Conservation (phyloP, 2,888 invertebrate species). For the Hypolimnas misippus region DNA sequence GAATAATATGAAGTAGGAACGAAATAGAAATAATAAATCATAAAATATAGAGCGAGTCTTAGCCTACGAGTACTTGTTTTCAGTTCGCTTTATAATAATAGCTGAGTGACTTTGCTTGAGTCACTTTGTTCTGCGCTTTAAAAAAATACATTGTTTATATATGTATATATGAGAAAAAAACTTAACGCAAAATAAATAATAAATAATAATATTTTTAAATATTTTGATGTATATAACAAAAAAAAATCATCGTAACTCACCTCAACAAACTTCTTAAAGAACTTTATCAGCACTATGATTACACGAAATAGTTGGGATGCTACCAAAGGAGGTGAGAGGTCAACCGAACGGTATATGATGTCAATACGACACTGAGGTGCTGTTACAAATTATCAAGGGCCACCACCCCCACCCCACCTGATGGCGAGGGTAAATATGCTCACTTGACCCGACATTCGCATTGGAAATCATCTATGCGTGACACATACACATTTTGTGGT, state of each 20-base stretch:
- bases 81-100: conserved; percentile 3
- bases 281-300: too few relatives aligned
- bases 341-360: conserved; percentile 69
- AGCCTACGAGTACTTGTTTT: conserved; percentile 9
- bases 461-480: conserved; percentile 73
- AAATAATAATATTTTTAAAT: neutral
- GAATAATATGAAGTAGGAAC: conserved; percentile 50
- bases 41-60: conserved; percentile 10
- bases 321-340: conserved; percentile 64
- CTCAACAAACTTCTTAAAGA: neutral
- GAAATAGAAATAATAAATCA: conserved; percentile 38
- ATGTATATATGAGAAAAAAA: too few relatives aligned
- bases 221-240: too few relatives aligned
- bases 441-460: conserved; percentile 71
- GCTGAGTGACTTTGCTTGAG: neutral
- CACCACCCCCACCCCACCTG: conserved; percentile 70
- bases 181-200: too few relatives aligned
- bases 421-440: conserved; percentile 64
- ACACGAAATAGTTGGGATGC: conserved; percentile 49
- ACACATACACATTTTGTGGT: conserved; percentile 48
- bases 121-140: neutral
- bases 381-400: conserved; percentile 71
- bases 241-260: neutral
- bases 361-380: conserved; percentile 70
- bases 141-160: too few relatives aligned